These are phyloP conservation scores for Ceratosolen fusciceps DNA, from an alignment of 1,140 invertebrate species.

Conservation along the genomic window DNA sequence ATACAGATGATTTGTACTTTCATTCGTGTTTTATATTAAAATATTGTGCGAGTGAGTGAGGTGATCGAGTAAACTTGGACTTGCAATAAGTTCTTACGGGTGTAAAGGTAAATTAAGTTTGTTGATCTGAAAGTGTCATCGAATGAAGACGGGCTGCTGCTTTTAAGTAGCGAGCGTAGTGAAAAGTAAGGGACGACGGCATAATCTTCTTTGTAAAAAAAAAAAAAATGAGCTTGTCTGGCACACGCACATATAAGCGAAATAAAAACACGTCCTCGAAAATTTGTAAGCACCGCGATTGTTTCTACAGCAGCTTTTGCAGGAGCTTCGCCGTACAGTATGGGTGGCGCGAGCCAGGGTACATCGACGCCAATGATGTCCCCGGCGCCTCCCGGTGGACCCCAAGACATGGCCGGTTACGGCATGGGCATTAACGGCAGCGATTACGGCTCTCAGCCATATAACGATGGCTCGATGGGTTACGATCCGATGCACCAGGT, in stretches of 20 bases:
- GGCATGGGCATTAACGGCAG: constrained; percentile 88
- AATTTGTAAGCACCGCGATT: constrained; percentile 71
- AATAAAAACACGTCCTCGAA: constrained; percentile 64
- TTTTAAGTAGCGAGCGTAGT: no score
- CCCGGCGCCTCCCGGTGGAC: constrained; percentile 82
- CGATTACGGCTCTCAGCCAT: constrained; percentile 86
- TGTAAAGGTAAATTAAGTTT: no score
- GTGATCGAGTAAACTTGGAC: no score
- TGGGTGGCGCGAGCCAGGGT: constrained; percentile 86
- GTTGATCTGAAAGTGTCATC: no score
- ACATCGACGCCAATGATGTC: constrained; percentile 95
- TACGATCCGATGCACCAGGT: constrained; percentile 91
- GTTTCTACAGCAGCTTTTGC: constrained; percentile 74
- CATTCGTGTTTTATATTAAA: no score
- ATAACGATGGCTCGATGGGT: constrained; percentile 87
- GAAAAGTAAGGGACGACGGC: background rate
- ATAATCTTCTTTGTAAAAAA: constrained; percentile 21
- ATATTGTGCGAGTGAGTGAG: no score
- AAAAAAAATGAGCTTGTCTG: constrained; percentile 13
- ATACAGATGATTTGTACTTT: no score
- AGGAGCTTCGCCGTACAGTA: constrained; percentile 92
- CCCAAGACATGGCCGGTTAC: constrained; percentile 90
- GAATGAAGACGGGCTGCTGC: no score
- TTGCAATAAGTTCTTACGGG: no score
- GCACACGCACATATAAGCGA: background rate